phyloP scores from a whole-genome alignment of 2,888 invertebrate species.

The Campoletis raptor region DNA sequence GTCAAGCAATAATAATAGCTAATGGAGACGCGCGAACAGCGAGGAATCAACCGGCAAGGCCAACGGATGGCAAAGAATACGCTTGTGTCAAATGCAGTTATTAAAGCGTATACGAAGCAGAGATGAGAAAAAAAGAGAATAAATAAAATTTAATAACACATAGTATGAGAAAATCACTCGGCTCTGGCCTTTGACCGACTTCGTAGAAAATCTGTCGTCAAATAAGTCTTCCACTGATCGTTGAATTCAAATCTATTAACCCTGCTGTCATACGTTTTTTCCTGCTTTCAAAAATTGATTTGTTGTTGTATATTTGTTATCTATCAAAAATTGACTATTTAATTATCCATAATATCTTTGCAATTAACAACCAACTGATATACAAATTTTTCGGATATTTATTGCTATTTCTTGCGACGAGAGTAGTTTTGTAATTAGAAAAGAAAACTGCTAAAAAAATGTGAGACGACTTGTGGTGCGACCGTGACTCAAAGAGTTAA shows the following conservation, averaged over 20 bases:
- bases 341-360: too few relatives aligned
- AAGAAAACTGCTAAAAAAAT: too few relatives aligned
- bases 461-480: too few relatives aligned
- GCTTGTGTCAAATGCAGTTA: slow-evolving; percentile 71
- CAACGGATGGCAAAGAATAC: slow-evolving; percentile 68
- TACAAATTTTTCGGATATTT: too few relatives aligned
- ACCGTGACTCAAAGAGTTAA: too few relatives aligned
- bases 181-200: slow-evolving; percentile 67
- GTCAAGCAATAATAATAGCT: slow-evolving; percentile 8
- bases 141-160: slow-evolving; percentile 70
- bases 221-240: not conserved
- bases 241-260: not conserved
- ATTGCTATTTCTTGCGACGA: too few relatives aligned
- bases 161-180: slow-evolving; percentile 34
- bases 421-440: too few relatives aligned
- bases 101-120: slow-evolving; percentile 59
- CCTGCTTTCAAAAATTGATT: too few relatives aligned
- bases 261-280: too few relatives aligned
- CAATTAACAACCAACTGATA: too few relatives aligned
- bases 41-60: slow-evolving; percentile 71
- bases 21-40: slow-evolving; percentile 53
- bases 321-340: too few relatives aligned
- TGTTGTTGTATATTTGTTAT: too few relatives aligned
- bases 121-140: slow-evolving; percentile 64
- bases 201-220: slow-evolving; percentile 19